These are phyloP conservation scores for Heliconius ismenius DNA, from an alignment of 2,888 invertebrate genomes.

Conservation along the genomic window DNA sequence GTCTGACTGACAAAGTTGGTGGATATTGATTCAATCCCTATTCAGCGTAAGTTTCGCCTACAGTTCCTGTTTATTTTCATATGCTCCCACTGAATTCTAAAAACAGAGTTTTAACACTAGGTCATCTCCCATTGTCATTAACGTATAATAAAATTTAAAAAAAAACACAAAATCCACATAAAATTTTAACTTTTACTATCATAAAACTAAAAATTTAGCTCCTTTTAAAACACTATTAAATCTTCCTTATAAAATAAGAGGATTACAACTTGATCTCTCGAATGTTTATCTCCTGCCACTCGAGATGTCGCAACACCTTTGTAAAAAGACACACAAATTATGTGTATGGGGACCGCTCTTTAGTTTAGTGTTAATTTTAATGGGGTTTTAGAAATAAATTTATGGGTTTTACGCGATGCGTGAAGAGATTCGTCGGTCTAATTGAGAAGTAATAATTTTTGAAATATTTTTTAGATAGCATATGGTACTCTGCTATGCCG, in stretches of 20 bases:
- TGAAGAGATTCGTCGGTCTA: background rate
- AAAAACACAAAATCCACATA: background rate
- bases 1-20: too few species aligned
- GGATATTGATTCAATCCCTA: too few species aligned
- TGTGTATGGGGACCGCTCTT: background rate
- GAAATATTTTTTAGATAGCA: too few species aligned
- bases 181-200: background rate
- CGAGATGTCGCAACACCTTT: conserved; percentile 20
- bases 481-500: too few species aligned
- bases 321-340: background rate
- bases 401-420: background rate
- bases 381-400: conserved; percentile 7
- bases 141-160: too few species aligned
- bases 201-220: background rate
- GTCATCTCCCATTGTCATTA: too few species aligned
- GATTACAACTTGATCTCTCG: conserved; percentile 15
- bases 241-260: conserved; percentile 1
- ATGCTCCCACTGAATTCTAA: too few species aligned
- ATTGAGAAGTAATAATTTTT: background rate
- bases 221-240: background rate
- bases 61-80: too few species aligned
- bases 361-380: conserved; percentile 23
- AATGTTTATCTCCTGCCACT: conserved; percentile 13
- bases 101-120: too few species aligned
- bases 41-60: too few species aligned